A percentile compares a stretch with the other conserved stretches of the same genome.
Conservation (phyloP, 2,888 invertebrate species). For the Fissipunctia ypsillon region DNA sequence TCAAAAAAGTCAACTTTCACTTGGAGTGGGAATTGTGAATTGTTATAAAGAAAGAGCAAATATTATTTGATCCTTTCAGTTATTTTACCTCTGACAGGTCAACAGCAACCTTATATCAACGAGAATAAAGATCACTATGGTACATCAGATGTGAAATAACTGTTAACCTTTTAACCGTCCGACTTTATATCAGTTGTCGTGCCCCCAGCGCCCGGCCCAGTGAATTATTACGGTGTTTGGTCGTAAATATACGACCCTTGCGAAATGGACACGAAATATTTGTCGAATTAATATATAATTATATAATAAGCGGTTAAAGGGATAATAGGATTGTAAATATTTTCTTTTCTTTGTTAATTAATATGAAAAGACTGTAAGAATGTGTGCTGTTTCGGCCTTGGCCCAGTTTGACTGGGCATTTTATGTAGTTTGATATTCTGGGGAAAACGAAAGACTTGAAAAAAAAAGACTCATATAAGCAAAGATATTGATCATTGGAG, state of each 20-base stretch:
- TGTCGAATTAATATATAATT: too few relatives aligned
- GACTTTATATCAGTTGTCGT: too few relatives aligned
- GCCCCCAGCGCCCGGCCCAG: too few relatives aligned
- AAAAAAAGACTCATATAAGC: background rate
- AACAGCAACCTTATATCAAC: too few relatives aligned
- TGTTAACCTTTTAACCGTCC: too few relatives aligned
- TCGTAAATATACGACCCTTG: too few relatives aligned
- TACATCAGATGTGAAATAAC: too few relatives aligned
- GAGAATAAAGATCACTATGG: too few relatives aligned
- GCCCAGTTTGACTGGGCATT: conserved; percentile 36
- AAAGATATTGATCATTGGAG: conserved; percentile 2
- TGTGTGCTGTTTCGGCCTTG: conserved; percentile 37
- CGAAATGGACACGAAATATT: too few relatives aligned
- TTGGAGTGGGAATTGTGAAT: conserved; percentile 11
- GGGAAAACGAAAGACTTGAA: background rate
- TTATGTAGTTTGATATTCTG: conserved; percentile 19
- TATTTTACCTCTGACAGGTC: background rate
- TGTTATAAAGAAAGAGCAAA: background rate
- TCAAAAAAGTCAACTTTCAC: conserved; percentile 8
- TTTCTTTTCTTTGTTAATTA: background rate
- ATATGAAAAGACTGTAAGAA: conserved; percentile 42
- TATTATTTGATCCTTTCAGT: background rate
- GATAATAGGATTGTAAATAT: background rate
- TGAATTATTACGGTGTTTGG: too few relatives aligned
- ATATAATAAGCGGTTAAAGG: too few relatives aligned